Evolutionary conservation across 2,888 invertebrate species (phyloP).

Genomic region (Hydriomena furcata): DNA sequence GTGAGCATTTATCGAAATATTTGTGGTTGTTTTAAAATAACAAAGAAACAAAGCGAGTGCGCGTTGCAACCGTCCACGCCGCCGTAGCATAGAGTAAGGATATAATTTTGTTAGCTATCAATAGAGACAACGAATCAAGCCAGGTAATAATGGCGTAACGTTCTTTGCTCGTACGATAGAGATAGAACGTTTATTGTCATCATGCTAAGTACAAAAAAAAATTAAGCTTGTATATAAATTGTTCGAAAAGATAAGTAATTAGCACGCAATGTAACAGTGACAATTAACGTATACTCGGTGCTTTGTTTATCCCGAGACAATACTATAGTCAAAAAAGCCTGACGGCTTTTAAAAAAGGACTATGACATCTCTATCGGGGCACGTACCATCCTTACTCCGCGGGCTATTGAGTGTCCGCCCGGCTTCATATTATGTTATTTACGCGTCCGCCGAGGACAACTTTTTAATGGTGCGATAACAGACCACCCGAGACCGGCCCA

Average conservation of each 20-base stretch:
- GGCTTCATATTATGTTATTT: slow-evolving; percentile 74
- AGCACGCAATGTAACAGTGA: too few species aligned
- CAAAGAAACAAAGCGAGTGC: slow-evolving; percentile 30
- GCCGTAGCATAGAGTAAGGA: slow-evolving; percentile 6
- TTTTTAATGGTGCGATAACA: slow-evolving; percentile 82
- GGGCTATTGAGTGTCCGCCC: slow-evolving; percentile 41
- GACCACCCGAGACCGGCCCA: slow-evolving; percentile 76
- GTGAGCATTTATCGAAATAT: slow-evolving; percentile 25
- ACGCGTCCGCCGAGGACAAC: slow-evolving; percentile 77
- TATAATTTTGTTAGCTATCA: not conserved
- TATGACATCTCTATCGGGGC: slow-evolving; percentile 9
- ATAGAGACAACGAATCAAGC: not conserved
- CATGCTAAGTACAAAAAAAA: too few species aligned
- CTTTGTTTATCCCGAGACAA: too few species aligned
- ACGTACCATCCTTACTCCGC: slow-evolving; percentile 1
- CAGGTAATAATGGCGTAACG: too few species aligned
- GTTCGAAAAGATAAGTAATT: too few species aligned
- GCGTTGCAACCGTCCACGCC: slow-evolving; percentile 14
- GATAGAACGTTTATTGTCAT: too few species aligned
- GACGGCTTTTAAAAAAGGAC: too few species aligned
- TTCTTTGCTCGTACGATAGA: too few species aligned
- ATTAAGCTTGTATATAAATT: too few species aligned
- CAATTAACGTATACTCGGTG: too few species aligned
- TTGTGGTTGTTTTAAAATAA: slow-evolving; percentile 33
- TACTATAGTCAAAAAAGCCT: too few species aligned